A percentile compares a stretch with the other conserved stretches of the same genome.
Evolutionary conservation across 2,113 vertebrate species (phyloP).

Genomic region (Cromileptes altivelis): DNA sequence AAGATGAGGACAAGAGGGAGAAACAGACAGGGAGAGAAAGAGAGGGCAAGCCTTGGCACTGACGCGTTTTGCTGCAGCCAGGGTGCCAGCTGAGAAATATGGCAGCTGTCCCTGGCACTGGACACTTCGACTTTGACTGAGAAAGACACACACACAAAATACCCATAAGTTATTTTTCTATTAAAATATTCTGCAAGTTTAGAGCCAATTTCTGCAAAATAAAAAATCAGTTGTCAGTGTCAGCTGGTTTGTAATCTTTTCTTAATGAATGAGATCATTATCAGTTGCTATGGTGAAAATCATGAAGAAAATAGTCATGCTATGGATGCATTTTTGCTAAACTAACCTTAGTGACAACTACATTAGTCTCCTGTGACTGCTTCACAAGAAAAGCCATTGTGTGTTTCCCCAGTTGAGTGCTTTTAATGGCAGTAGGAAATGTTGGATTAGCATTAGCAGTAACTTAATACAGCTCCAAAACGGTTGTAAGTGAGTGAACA

Average conservation of each 20-base stretch:
- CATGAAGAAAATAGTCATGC: too few relatives aligned
- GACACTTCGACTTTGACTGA: constrained; percentile 59
- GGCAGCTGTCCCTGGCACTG: constrained; percentile 44
- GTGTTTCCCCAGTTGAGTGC: background rate
- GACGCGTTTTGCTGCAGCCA: constrained; percentile 37
- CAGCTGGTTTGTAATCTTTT: background rate
- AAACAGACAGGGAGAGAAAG: constrained; percentile 15
- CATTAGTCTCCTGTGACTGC: too few relatives aligned
- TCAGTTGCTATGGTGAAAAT: too few relatives aligned
- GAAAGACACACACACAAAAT: constrained; percentile 26
- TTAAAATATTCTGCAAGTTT: background rate
- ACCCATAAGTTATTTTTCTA: constrained; percentile 18
- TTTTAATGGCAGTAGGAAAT: background rate
- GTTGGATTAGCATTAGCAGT: background rate
- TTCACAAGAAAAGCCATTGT: background rate
- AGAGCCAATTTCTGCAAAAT: background rate
- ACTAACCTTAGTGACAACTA: too few relatives aligned
- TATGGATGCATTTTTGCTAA: background rate
- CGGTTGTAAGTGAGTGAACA: background rate
- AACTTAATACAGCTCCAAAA: background rate
- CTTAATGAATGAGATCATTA: too few relatives aligned
- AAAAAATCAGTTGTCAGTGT: background rate
- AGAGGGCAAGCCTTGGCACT: constrained; percentile 49
- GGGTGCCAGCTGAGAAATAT: constrained; percentile 54
- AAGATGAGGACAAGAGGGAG: constrained; percentile 10